phyloP scores from a whole-genome alignment of 2,888 invertebrate species.

The Dryobotodes eremita region DNA sequence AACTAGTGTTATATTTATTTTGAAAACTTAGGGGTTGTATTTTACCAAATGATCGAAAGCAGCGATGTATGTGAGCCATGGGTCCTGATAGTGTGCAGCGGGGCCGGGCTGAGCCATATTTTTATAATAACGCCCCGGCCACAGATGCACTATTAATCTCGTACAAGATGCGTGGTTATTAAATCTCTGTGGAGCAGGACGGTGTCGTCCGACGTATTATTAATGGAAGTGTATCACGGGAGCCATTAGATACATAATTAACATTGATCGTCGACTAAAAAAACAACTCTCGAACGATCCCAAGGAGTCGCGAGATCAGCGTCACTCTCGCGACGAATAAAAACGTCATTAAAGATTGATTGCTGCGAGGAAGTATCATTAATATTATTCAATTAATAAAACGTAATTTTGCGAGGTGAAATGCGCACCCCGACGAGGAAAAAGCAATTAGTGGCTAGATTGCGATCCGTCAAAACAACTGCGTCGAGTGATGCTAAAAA shows the following conservation, averaged over 20 bases:
- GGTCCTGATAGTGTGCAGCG: conserved; percentile 41
- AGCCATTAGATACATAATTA: conserved; percentile 90
- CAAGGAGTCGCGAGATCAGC: conserved; percentile 80
- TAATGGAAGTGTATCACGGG: conserved; percentile 91
- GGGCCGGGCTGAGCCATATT: conserved; percentile 72
- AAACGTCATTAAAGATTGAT: conserved; percentile 91
- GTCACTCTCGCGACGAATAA: conserved; percentile 87
- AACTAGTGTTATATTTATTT: conserved; percentile 73
- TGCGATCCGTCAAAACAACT: conserved; percentile 91
- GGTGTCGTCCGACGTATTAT: conserved; percentile 87
- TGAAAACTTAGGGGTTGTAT: conserved; percentile 62
- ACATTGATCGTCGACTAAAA: conserved; percentile 86
- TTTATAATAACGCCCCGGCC: conserved; percentile 84
- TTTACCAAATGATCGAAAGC: conserved; percentile 56
- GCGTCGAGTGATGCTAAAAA: conserved; percentile 85
- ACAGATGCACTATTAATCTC: conserved; percentile 89
- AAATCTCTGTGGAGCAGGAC: conserved; percentile 86
- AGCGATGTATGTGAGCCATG: conserved; percentile 49
- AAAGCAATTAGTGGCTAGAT: conserved; percentile 91
- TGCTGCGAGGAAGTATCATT: conserved; percentile 89
- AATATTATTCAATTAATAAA: conserved; percentile 91
- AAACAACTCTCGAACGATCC: conserved; percentile 78
- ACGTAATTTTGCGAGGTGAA: conserved; percentile 89
- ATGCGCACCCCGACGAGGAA: conserved; percentile 88
- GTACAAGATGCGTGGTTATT: conserved; percentile 84